These are phyloP conservation scores for Schizopygopsis malacanthus DNA, from an alignment of 2,797 vertebrate species.

Conservation along the genomic window DNA sequence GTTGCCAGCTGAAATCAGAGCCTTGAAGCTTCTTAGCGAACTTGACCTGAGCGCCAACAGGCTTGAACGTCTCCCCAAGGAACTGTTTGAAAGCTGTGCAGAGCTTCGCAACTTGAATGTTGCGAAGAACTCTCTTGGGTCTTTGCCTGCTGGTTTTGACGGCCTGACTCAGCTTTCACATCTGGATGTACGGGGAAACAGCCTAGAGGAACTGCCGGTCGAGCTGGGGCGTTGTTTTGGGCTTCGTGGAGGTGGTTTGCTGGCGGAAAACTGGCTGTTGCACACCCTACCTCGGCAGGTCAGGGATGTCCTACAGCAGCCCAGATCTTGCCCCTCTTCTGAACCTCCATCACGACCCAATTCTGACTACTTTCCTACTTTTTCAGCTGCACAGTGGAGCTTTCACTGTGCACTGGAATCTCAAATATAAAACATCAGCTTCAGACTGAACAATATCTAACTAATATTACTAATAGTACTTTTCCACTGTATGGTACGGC, in stretches of 20 bases:
- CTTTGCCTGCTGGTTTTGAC: constrained; percentile 67
- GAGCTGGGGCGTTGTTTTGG: constrained; percentile 75
- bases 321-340: constrained; percentile 46
- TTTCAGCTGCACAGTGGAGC: constrained; percentile 76
- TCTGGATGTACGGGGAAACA: constrained; percentile 80
- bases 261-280: constrained; percentile 78
- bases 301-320: constrained; percentile 68
- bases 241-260: constrained; percentile 74
- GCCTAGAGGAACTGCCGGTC: constrained; percentile 75
- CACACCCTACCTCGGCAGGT: constrained; percentile 72
- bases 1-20: constrained; percentile 74
- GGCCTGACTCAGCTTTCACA: constrained; percentile 69
- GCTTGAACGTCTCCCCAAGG: constrained; percentile 73
- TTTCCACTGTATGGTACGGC: too few relatives aligned
- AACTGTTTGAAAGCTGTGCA: constrained; percentile 73
- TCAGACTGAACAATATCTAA: neutral
- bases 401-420: constrained; percentile 79
- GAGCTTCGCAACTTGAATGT: constrained; percentile 74
- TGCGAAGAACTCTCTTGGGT: constrained; percentile 74
- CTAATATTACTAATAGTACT: neutral
- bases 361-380: constrained; percentile 74
- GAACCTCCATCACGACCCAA: constrained; percentile 62
- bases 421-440: constrained; percentile 67
- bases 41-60: constrained; percentile 79
- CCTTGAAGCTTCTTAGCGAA: constrained; percentile 71